Base-by-base conservation (phyloP, 2,797 vertebrate genomes). In the Tragopan temminckii region DNA sequence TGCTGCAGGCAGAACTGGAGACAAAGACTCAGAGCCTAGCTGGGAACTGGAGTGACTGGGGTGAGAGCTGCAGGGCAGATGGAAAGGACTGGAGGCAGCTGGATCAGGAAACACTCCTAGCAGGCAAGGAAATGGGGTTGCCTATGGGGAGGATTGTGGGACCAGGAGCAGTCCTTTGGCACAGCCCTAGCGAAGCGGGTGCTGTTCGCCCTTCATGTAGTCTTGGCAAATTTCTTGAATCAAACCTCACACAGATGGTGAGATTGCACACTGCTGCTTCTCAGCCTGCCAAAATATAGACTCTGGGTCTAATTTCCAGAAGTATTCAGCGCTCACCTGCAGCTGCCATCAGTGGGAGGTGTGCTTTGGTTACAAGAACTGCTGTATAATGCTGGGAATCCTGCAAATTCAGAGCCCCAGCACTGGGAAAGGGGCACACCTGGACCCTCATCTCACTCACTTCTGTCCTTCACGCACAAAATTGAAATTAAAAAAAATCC, bases 301-400 rank as follows among this genome's bases (percentile, higher is more conserved):
- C 35, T 64, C 69, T 50, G 69, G 62, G 53, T 74, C 35, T 80
- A 43, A 89, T 87, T 92, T 93, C 42, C 64, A 90, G 64, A 87
- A 89, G 74, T 59, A 67, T 7, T 62, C 50, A 33, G 33, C 0
- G 2, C 5, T 69, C 5, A 36, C 45, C 80, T 92, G 84, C 55
- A 61, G 25, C 20, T 79, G 70, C 61, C 90, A 35, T 71, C 45
- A 38, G 25, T 27, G 78, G 74, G 42, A 50, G 5, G 10, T 5
- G 18, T 78, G 45, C 64, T 87, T 62, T 82, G 76, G 70, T 53
- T 53, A 31, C 8, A 35, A 8, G 42, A 18, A 38, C 31, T 89
- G 74, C 14, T 31, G 8, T 2, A 5, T 58, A 42, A 75, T 5
- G 29, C 25, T 55, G 45, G 64, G 45, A 0, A 0, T 21, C 69